These are phyloP conservation scores for Malacoctenus gilli DNA, from an alignment of 2,797 vertebrate species.

Conservation along the genomic window DNA sequence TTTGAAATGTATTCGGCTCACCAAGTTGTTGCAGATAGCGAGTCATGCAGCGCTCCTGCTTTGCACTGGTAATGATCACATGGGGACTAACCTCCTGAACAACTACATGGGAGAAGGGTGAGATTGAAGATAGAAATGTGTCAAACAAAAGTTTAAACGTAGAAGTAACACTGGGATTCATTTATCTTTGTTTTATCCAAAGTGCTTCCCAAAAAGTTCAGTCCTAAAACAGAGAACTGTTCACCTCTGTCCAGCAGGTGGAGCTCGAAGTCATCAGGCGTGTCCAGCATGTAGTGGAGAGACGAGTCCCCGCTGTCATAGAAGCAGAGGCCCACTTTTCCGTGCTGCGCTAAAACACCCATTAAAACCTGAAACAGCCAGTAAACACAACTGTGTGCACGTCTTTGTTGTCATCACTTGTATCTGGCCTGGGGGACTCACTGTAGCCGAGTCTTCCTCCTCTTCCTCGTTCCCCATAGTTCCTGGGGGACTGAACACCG, in stretches of 20 bases:
- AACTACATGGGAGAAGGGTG: constrained; percentile 67
- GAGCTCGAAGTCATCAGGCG: constrained; percentile 85
- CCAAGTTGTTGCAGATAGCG: constrained; percentile 85
- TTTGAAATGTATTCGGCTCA: no score
- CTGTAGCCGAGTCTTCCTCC: constrained; percentile 65
- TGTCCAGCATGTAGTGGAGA: constrained; percentile 89
- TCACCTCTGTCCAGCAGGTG: constrained; percentile 86
- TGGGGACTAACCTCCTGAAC: constrained; percentile 86
- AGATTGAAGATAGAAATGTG: no score
- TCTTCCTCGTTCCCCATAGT: constrained; percentile 65
- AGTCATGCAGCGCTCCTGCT: constrained; percentile 88
- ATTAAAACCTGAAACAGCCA: constrained; percentile 80
- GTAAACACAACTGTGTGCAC: background rate
- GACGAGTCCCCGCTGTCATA: constrained; percentile 88
- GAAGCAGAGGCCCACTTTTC: constrained; percentile 87
- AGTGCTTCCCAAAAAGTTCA: no score
- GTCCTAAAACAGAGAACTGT: background rate
- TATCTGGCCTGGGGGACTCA: constrained; percentile 26
- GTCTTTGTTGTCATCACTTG: background rate
- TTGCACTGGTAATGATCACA: constrained; percentile 91
- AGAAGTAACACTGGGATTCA: no score
- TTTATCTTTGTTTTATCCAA: no score
- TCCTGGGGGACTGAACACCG: constrained; percentile 5
- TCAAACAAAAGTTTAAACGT: no score
- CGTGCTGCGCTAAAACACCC: constrained; percentile 86